A percentile compares a stretch with the other conserved stretches of the same genome.
These are phyloP conservation scores for Lutjanus erythropterus DNA, from an alignment of 2,113 vertebrate genomes.

Conservation along the genomic window DNA sequence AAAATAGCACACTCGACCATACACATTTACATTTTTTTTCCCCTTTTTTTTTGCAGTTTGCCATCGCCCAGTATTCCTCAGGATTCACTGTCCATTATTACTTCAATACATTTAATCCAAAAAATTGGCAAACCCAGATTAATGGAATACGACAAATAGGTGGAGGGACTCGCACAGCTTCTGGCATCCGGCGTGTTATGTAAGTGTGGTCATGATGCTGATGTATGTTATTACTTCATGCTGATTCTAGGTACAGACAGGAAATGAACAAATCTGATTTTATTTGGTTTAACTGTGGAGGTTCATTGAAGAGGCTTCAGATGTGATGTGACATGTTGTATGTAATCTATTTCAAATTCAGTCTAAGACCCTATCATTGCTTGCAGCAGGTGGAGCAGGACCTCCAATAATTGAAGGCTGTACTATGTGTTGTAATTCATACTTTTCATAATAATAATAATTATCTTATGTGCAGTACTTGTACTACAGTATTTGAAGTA, in stretches of 20 bases:
- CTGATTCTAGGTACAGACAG: neutral
- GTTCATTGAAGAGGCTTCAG: neutral
- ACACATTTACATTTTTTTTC: neutral
- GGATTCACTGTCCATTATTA: rapidly evolving
- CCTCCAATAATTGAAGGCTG: no score
- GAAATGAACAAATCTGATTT: neutral
- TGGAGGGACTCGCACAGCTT: slow-evolving; percentile 41
- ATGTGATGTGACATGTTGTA: no score
- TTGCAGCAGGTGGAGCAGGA: no score
- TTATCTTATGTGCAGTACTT: no score
- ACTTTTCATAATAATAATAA: no score
- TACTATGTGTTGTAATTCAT: no score
- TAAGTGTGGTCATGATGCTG: slow-evolving; percentile 52
- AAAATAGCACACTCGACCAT: no score
- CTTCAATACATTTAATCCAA: slow-evolving; percentile 54
- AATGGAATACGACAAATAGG: rapidly evolving
- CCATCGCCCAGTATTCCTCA: slow-evolving; percentile 64
- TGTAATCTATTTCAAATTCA: no score
- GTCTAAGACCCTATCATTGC: no score
- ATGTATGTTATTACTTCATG: neutral
- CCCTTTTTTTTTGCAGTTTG: slow-evolving; percentile 77
- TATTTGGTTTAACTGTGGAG: no score
- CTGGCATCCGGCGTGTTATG: slow-evolving; percentile 65
- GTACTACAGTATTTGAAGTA: no score
- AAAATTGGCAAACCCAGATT: neutral